Evolutionary conservation across 2,888 invertebrate genomes (phyloP), one percentile per base, ranked within the genome.

Genomic region (Drosophila barbarae): DNA sequence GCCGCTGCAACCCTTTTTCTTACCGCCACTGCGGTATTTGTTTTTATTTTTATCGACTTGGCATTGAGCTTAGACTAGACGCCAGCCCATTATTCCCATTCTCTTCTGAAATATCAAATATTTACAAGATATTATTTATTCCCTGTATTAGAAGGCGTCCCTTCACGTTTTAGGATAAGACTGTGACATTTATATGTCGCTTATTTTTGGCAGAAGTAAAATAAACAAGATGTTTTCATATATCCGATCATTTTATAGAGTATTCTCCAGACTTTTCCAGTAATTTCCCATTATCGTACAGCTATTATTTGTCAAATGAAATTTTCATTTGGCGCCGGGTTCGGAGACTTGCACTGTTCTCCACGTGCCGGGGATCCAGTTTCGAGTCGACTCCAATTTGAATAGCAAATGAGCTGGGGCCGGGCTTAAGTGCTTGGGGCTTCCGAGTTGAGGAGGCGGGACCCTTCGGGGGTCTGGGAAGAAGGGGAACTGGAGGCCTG

Each of bases 351-450:
- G 60, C 63, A 61, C 49, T 51, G 44, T 26, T 34, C 32, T 44
- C 58, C 74, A 72, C 73, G 76, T 76, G 76, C 64, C 54, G 36
- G 36, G 28, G 39, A 41, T 46, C 35, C 26, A 54, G 61, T 64
- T 52, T 58, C 46, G 51, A 74, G 53, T 64, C 69, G 68, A 73
- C 78, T 72, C 66, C 60, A 77, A 79, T 84, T 79, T 84, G 76
- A 82, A 79, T 84, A 74, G 66, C 63, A 84, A 79, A 84, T 81
- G 76, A 79, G 78, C 67, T 67, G 57, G 42, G 55, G 12, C 23
- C n/a, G 42, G 32, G 21, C 35, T 35, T 38, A 42, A 50, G 30
- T 26, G 44, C 34, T 56, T 18, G 50, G 50, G 32, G 34, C 28
- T 36, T 18, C 38, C 21, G 47, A 30, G 36, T 21, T 15, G 32